A percentile compares a stretch with the other conserved stretches of the same genome.
Conservation (phyloP, 1,140 invertebrate genomes). For the Euglossa dilemma region DNA sequence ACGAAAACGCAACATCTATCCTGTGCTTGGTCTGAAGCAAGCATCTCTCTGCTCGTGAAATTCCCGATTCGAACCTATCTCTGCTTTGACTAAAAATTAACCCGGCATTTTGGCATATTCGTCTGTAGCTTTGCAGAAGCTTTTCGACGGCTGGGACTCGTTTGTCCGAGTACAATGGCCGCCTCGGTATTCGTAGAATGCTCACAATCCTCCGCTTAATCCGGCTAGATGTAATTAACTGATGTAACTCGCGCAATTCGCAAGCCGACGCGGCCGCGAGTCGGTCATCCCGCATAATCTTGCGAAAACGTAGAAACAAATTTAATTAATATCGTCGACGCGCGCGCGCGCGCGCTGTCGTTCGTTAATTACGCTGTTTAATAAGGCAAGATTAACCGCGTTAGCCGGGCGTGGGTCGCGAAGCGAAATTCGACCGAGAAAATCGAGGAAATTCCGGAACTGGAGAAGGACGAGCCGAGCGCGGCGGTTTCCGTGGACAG, state of each 20-base stretch:
- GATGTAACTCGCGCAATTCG: conserved; percentile 35
- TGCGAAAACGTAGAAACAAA: conserved; percentile 12
- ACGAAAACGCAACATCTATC: conserved; percentile 51
- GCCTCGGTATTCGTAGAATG: conserved; percentile 12
- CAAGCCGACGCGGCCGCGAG: not conserved
- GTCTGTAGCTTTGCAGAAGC: not conserved
- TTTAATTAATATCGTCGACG: conserved; percentile 7
- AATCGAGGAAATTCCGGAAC: too few species aligned
- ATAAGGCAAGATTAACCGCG: not conserved
- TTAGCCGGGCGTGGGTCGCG: too few species aligned
- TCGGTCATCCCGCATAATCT: not conserved
- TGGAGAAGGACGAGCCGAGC: too few species aligned
- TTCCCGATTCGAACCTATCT: too few species aligned
- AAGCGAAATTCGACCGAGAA: not conserved
- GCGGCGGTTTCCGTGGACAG: too few species aligned
- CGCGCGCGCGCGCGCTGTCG: not conserved
- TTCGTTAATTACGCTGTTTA: conserved; percentile 9
- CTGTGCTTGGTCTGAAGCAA: too few species aligned
- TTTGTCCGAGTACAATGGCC: not conserved
- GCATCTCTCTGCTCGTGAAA: too few species aligned
- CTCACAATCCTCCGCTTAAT: conserved; percentile 23
- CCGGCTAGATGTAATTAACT: conserved; percentile 44
- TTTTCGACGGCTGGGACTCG: not conserved
- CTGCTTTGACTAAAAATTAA: not conserved
- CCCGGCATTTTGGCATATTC: not conserved